phyloP scores from a whole-genome alignment of 2,113 vertebrate species.

The Tiliqua scincoides region DNA sequence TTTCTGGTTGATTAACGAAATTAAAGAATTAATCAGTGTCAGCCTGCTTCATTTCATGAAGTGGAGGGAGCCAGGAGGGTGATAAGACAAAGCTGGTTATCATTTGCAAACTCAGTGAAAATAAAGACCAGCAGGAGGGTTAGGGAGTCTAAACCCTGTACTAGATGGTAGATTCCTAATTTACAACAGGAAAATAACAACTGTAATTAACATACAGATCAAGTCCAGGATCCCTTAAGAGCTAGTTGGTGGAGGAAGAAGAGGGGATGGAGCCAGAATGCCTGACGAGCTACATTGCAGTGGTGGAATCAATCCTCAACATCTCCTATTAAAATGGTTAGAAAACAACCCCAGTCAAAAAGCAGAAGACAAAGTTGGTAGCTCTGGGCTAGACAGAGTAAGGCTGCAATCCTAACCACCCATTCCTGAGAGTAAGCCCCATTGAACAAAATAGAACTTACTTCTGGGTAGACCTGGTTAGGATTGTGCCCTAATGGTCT shows the following conservation, averaged over 20 bases:
- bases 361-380: no score
- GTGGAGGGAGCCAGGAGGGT: not conserved
- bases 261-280: not conserved
- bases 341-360: no score
- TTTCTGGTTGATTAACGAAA: conserved; percentile 20
- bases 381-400: no score
- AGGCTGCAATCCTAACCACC: no score
- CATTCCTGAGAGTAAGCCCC: no score
- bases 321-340: no score
- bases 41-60: conserved; percentile 16
- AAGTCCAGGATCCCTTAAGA: not conserved
- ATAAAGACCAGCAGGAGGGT: not conserved
- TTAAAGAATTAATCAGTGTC: conserved; percentile 36
- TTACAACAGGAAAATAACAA: not conserved
- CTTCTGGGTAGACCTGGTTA: no score
- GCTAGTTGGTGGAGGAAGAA: not conserved
- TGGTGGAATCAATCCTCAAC: not conserved
- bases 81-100: not conserved
- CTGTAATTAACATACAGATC: not conserved
- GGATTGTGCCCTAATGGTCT: no score
- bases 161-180: not conserved
- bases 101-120: not conserved
- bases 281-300: not conserved
- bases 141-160: not conserved
- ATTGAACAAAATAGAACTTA: no score